phyloP scores from a whole-genome alignment of 2,113 vertebrate species.

The Epinephelus fuscoguttatus region DNA sequence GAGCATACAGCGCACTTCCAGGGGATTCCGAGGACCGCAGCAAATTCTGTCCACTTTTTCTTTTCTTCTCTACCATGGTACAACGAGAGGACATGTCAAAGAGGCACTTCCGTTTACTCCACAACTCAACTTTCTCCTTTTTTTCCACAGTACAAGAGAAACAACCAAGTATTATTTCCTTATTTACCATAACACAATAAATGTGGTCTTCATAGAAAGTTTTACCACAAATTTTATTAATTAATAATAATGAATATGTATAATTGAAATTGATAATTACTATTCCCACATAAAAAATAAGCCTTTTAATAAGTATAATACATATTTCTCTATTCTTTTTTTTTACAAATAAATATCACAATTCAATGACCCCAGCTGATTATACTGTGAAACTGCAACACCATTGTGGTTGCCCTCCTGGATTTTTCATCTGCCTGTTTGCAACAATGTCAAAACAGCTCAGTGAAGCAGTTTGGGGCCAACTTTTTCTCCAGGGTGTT shows the following conservation, averaged over 20 bases:
- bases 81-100: too few species aligned
- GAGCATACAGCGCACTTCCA: too few species aligned
- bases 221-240: background rate
- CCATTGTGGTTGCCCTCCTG: background rate
- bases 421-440: constrained; percentile 42
- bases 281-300: background rate
- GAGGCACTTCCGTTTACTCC: too few species aligned
- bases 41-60: too few species aligned
- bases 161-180: too few species aligned
- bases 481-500: constrained; percentile 45
- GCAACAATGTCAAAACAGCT: constrained; percentile 58
- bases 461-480: constrained; percentile 37
- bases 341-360: background rate
- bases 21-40: too few species aligned
- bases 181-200: too few species aligned
- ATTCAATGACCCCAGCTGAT: constrained; percentile 22
- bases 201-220: too few species aligned
- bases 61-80: too few species aligned
- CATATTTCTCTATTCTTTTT: background rate
- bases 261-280: too few species aligned
- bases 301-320: background rate
- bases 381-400: constrained; percentile 7
- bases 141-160: too few species aligned
- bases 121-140: too few species aligned
- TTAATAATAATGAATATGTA: background rate